A percentile compares a stretch with the other conserved stretches of the same genome.
These are phyloP conservation scores for Mustelus asterias DNA, from an alignment of 2,113 vertebrate species.

Conservation along the genomic window DNA sequence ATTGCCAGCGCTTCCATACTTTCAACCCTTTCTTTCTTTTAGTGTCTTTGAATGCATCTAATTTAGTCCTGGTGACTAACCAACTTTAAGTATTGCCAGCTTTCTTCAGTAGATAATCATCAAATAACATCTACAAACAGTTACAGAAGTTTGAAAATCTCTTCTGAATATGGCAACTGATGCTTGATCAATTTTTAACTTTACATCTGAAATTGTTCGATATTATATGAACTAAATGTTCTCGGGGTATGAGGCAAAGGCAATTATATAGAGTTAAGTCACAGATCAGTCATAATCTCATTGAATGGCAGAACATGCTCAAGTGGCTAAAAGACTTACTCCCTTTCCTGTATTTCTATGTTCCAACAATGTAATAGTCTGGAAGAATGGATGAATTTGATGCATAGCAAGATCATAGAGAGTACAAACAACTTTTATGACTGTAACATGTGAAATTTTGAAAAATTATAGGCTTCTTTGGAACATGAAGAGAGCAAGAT, in stretches of 20 bases:
- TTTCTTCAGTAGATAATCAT: neutral
- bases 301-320: neutral
- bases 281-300: neutral
- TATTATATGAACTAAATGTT: neutral
- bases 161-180: too few species aligned
- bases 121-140: neutral
- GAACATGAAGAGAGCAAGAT: slow-evolving; percentile 42
- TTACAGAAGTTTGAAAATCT: neutral
- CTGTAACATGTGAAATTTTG: neutral
- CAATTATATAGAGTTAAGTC: neutral
- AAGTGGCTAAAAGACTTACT: neutral
- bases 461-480: slow-evolving; percentile 40
- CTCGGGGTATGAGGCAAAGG: neutral
- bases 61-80: neutral
- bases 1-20: neutral
- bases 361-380: neutral
- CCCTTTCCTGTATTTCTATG: neutral
- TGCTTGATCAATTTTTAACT: neutral
- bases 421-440: neutral
- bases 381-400: neutral
- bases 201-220: neutral
- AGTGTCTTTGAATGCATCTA: neutral
- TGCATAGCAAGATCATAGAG: neutral
- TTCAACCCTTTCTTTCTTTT: neutral
- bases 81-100: neutral